These are phyloP conservation scores for Petrocephalus zakoni DNA, from an alignment of 2,113 vertebrate genomes.

Conservation along the genomic window DNA sequence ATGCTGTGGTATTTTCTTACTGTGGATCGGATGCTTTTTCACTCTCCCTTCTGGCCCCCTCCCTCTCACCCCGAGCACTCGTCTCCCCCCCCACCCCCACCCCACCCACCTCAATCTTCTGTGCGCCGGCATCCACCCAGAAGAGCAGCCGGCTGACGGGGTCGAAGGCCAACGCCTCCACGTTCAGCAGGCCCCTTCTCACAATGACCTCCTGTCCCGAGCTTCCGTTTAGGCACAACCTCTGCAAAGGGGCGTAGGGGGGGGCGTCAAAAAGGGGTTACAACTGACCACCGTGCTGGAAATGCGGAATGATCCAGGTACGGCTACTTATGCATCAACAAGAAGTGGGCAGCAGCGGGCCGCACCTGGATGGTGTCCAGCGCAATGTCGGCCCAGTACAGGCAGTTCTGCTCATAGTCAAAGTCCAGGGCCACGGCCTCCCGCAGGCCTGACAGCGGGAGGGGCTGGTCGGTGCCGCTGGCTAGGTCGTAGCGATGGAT, in stretches of 20 bases:
- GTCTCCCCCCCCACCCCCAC: not conserved
- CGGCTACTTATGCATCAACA: not conserved
- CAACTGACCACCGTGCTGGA: not conserved
- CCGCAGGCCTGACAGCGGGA: conserved; percentile 78
- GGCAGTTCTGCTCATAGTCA: conserved; percentile 87
- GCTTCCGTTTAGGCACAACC: conserved; percentile 90
- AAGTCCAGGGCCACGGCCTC: conserved; percentile 91
- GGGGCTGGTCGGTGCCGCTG: conserved; percentile 74
- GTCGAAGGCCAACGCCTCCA: conserved; percentile 92
- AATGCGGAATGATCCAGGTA: not conserved
- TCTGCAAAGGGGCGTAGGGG: conserved; percentile 53
- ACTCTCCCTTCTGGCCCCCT: no score
- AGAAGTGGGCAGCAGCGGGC: no score
- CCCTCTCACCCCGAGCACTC: not conserved
- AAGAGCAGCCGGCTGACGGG: conserved; percentile 86
- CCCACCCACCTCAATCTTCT: conserved; percentile 93
- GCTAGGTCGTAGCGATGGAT: conserved; percentile 91
- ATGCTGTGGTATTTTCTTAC: not conserved
- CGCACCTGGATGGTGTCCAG: conserved; percentile 82
- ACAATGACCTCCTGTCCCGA: conserved; percentile 86
- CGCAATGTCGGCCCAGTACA: conserved; percentile 94
- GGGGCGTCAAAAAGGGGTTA: not conserved
- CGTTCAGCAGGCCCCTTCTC: conserved; percentile 77
- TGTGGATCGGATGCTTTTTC: not conserved
- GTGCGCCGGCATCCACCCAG: conserved; percentile 91